Evolutionary conservation across 2,888 invertebrate genomes (phyloP).

Genomic region (Drosophila setosimentum): DNA sequence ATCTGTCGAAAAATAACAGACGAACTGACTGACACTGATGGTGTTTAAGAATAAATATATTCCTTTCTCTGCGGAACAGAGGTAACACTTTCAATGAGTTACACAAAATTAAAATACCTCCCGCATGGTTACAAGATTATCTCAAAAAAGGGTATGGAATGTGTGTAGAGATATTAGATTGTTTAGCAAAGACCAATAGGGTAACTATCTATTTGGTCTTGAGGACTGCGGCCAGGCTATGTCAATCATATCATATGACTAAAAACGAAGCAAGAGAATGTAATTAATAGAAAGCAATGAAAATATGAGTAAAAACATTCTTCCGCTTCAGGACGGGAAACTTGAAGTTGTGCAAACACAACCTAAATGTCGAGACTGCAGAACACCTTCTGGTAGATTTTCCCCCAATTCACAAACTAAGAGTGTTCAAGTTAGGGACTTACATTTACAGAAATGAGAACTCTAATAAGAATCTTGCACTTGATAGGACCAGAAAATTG

Average conservation of each 20-base stretch:
- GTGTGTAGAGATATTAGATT: not conserved
- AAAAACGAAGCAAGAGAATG: not conserved
- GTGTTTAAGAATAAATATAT: not conserved
- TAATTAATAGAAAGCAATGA: not conserved
- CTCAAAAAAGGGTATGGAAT: not conserved
- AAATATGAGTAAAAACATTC: not conserved
- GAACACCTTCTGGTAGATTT: not conserved
- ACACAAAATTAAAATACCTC: not conserved
- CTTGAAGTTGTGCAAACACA: not conserved
- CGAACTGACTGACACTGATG: not conserved
- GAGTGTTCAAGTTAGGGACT: fast-evolving
- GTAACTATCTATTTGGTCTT: not conserved
- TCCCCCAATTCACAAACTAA: not conserved
- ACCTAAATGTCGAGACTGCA: not conserved
- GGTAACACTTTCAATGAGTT: not conserved
- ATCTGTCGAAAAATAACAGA: fast-evolving
- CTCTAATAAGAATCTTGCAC: too few relatives aligned
- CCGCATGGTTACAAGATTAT: not conserved
- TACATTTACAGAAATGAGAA: not conserved
- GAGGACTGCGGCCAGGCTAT: not conserved
- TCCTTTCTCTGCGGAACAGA: not conserved
- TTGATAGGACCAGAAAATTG: not conserved
- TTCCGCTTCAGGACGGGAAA: not conserved
- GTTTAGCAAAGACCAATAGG: not conserved
- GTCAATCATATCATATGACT: not conserved